These are phyloP conservation scores for Boulengeromyrus knoepffleri DNA, from an alignment of 2,113 vertebrate genomes.

Conservation along the genomic window DNA sequence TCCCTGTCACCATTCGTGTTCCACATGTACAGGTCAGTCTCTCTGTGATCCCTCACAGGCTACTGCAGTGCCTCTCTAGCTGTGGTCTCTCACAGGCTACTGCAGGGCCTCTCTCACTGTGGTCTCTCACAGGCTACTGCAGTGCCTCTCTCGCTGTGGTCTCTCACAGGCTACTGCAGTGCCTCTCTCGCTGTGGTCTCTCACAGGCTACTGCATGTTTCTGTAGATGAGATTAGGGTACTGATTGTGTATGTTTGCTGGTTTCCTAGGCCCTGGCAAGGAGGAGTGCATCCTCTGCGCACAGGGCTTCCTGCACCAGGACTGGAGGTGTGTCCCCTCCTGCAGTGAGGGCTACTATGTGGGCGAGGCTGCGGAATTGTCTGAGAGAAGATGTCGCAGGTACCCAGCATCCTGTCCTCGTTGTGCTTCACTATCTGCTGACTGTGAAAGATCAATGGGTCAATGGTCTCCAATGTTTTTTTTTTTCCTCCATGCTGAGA, in stretches of 20 bases:
- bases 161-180: background rate
- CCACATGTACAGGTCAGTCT: constrained; percentile 68
- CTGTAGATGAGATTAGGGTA: background rate
- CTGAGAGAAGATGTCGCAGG: constrained; percentile 78
- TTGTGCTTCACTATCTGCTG: background rate
- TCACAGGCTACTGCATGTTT: background rate
- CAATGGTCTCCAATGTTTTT: background rate
- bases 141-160: background rate
- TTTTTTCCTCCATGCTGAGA: background rate
- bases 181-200: background rate
- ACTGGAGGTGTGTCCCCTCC: constrained; percentile 71
- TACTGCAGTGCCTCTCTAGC: background rate
- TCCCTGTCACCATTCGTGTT: constrained; percentile 66
- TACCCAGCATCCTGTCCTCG: constrained; percentile 26
- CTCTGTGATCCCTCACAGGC: background rate
- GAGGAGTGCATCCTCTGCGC: constrained; percentile 74
- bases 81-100: background rate
- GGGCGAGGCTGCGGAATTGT: constrained; percentile 56
- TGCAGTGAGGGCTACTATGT: constrained; percentile 74
- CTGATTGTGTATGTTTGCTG: background rate
- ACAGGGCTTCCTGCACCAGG: constrained; percentile 55
- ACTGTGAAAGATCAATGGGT: background rate
- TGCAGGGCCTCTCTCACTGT: background rate
- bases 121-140: background rate
- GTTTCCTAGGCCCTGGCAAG: constrained; percentile 55